Evolutionary conservation across 1,140 invertebrate genomes (phyloP).

Genomic region (Palaemon carinicauda): DNA sequence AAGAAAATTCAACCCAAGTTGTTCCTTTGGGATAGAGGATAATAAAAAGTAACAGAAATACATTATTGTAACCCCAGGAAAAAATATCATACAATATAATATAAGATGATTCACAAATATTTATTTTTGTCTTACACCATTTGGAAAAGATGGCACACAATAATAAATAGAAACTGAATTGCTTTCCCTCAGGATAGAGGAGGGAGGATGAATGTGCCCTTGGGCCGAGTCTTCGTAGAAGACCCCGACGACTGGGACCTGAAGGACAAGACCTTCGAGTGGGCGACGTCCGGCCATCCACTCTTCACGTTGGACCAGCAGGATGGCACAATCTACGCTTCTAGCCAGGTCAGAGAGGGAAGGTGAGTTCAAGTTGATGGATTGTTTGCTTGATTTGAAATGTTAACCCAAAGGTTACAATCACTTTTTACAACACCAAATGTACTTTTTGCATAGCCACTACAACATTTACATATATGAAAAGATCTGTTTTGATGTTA

Average conservation of each 20-base stretch:
- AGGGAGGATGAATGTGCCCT: conserved; percentile 76
- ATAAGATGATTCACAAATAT: background rate
- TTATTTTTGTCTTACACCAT: background rate
- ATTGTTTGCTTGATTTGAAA: background rate
- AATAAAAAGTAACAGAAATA: too few relatives aligned
- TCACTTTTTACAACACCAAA: too few relatives aligned
- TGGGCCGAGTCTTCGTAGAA: conserved; percentile 88
- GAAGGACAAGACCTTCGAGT: conserved; percentile 80
- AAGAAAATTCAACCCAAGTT: too few relatives aligned
- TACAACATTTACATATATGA: too few relatives aligned
- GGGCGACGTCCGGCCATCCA: conserved; percentile 39
- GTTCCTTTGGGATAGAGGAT: too few relatives aligned
- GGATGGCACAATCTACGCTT: conserved; percentile 39
- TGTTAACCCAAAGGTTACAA: too few relatives aligned
- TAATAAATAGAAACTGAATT: background rate
- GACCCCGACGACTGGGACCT: conserved; percentile 95
- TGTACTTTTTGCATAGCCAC: too few relatives aligned
- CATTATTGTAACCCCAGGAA: too few relatives aligned
- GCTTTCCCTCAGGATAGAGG: conserved; percentile 65
- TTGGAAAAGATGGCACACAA: background rate
- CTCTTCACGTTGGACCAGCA: conserved; percentile 46
- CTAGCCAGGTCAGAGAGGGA: conserved; percentile 45
- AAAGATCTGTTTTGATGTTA: too few relatives aligned
- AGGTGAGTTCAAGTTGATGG: background rate
- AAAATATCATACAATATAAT: too few relatives aligned